Percentiles rank a stretch among this genome's conserved stretches.
Conservation (phyloP, 2,888 invertebrate species). For the Matsumyia berberina region DNA sequence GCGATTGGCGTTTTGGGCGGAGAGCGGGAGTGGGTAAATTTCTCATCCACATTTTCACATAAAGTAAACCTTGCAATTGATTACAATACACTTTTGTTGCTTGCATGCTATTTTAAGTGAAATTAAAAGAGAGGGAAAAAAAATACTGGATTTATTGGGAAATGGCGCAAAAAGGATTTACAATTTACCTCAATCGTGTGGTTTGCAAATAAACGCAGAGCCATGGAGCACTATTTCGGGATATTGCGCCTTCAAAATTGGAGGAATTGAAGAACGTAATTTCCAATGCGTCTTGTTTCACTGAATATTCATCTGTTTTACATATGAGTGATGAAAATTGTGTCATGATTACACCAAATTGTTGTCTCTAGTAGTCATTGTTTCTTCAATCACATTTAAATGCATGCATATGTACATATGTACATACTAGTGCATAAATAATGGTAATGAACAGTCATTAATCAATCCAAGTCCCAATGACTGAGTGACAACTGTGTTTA, state of each 20-base stretch:
- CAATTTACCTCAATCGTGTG: background rate
- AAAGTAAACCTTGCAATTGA: slow-evolving; percentile 20
- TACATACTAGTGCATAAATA: background rate
- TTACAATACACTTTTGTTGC: background rate
- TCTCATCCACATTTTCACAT: slow-evolving; percentile 7
- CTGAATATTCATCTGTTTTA: slow-evolving; percentile 1
- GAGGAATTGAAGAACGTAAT: slow-evolving; percentile 1
- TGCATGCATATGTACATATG: background rate
- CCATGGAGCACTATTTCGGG: slow-evolving; percentile 4
- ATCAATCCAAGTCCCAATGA: background rate
- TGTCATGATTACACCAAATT: too few relatives aligned
- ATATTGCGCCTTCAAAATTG: slow-evolving; percentile 20
- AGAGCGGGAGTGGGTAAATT: background rate
- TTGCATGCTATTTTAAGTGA: background rate
- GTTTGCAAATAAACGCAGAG: slow-evolving; percentile 17
- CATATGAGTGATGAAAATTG: too few relatives aligned
- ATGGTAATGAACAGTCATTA: background rate
- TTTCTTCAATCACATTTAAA: background rate
- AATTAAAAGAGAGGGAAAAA: slow-evolving; percentile 14
- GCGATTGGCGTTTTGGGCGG: background rate
- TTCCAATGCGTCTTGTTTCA: background rate
- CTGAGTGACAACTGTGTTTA: background rate
- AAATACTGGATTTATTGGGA: slow-evolving; percentile 21
- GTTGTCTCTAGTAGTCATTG: too few relatives aligned
- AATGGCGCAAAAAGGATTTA: background rate